Evolutionary conservation across 2,113 vertebrate species (phyloP), one percentile per base, ranked within the genome.

Genomic region (Engystomops pustulosus): DNA sequence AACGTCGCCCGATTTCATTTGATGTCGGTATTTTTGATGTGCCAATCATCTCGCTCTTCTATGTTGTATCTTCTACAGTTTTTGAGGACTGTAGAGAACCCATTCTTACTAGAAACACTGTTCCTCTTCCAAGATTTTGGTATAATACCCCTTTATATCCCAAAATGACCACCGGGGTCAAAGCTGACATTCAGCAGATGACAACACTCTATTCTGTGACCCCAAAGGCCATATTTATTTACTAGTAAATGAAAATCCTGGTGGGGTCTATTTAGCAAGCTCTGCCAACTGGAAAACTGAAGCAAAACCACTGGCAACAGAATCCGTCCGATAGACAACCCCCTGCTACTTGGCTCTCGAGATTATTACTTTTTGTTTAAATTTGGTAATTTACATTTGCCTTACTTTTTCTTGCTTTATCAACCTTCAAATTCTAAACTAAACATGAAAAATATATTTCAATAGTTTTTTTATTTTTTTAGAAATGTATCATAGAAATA

Each of bases 271-370:
- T 84, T 67, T 83, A 77, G 44, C 41, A 84, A 65, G 36, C 0
- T 76, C 71, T 84, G 25, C 60, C 81, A 77, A 51, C 71, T 67
- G 81, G 71, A 84, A 84, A 75, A 49, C 14, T 36, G 38, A 44
- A 74, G 71, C 12, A 84, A 49, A 53, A 75, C 69, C 53, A 75
- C 18, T 32, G 49, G 49, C 47, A 72, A 72, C 47, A 27, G 71
- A 81, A 49, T 51, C 41, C 30, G 32, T 81, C 65, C 27, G 3
- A 30, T 23, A 30, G 74, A 38, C 32, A 32, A 58, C 74, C 74
- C 74, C 74, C 74, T 38, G 74, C 74, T 55, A 38, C 74, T 58
- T 55, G 27, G 30, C 18, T 77, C 30, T 36, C 11, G 9, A 32
- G 20, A n/a, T 77, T 55, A 20, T 76, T 76, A 76, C 27, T 34